Base-by-base conservation (phyloP, 2,113 vertebrate species). In the Sphyrna mokarran region DNA sequence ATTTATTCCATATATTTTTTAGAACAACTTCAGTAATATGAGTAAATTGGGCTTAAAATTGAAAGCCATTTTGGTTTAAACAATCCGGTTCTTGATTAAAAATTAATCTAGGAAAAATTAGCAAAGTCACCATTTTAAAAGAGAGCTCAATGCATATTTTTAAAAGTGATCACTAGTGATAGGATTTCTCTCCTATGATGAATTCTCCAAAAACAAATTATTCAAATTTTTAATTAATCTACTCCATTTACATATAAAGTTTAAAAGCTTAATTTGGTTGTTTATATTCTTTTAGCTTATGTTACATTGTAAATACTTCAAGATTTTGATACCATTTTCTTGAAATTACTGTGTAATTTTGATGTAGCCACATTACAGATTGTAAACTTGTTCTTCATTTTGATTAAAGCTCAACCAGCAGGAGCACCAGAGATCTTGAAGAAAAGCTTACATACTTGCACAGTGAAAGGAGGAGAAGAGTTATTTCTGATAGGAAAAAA, bases 401-500 rank as follows among this genome's bases (percentile, higher is more conserved):
- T 66, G 20, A 40, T 89, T 96, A 94, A 97, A 99, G 99, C 99
- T 97, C 99, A 99, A 95, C 99, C 99, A 96, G 99, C 99, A 37
- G 99, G 99, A 95, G 97, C 98, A 95, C 99, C 99, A 68, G 99
- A 99, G 97, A 99, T 99, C 96, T 97, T 99, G 80, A 99, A 99
- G 98, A 99, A 99, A 97, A 99, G 99, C 93, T 97, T 99, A 22
- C 99, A 99, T 97, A 99, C 97, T 95, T 99, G 98, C 96, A 98
- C 98, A 37, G 98, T 98, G 96, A 98, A 98, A 96, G 99, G 99
- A 16, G 99, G 99, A 96, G 98, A 99, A 96, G 99, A 99, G 96
- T 98, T 99, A 95, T 99, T 99, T 96, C 98, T 99, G 97, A 99
- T 99, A 54, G 99, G 99, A 97, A 99, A 99, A 97, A 99, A 99